A percentile compares a stretch with the other conserved stretches of the same genome.
Conservation (phyloP, 2,797 vertebrate species). For the Apogon hyalosoma region DNA sequence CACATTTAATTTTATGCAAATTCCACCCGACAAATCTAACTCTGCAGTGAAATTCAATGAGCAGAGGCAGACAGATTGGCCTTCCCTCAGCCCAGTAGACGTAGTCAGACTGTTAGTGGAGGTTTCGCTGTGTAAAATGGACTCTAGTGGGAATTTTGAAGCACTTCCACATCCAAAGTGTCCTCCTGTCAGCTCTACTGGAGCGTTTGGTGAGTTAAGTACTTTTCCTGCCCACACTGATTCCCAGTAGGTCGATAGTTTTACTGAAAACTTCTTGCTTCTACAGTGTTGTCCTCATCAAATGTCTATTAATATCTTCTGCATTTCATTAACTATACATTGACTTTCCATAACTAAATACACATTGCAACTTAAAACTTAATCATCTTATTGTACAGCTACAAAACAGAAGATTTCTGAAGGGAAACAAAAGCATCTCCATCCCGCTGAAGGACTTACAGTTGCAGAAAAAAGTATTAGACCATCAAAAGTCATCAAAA, state of each 20-base stretch:
- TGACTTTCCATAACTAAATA: not conserved
- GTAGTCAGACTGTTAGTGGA: constrained; percentile 7
- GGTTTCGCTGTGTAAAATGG: not conserved
- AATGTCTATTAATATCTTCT: not conserved
- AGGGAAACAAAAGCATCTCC: not conserved
- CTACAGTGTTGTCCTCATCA: too few species aligned
- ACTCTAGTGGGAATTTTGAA: not conserved
- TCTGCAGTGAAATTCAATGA: constrained; percentile 21
- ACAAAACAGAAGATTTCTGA: not conserved
- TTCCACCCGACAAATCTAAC: constrained; percentile 11
- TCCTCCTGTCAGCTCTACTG: constrained; percentile 16
- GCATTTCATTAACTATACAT: not conserved
- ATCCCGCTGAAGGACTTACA: not conserved
- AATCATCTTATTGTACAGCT: too few species aligned
- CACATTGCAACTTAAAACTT: too few species aligned
- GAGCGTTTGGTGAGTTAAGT: constrained; percentile 5
- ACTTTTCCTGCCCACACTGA: not conserved
- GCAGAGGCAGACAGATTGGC: constrained; percentile 3
- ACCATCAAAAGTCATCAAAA: too few species aligned
- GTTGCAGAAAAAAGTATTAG: too few species aligned
- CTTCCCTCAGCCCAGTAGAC: constrained; percentile 13
- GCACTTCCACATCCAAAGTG: not conserved
- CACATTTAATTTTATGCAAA: constrained; percentile 38
- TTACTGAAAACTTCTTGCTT: not conserved
- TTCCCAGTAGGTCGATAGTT: constrained; percentile 2